A percentile compares a stretch with the other conserved stretches of the same genome.
Evolutionary conservation across 2,113 vertebrate genomes (phyloP).

Genomic region (Nestor notabilis): DNA sequence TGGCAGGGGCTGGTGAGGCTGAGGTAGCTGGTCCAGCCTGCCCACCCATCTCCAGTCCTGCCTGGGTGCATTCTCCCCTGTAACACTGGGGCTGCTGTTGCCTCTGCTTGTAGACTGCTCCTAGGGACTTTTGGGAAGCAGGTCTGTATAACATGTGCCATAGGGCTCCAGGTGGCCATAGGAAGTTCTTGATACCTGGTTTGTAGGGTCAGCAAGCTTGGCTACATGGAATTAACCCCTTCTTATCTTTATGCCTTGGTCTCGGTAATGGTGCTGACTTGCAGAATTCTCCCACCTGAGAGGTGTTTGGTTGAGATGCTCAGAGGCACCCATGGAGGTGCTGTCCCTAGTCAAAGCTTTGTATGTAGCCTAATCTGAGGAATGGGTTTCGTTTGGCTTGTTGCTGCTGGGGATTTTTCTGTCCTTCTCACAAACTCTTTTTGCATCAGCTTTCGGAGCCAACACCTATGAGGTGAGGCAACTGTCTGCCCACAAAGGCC

Average conservation of each 20-base stretch:
- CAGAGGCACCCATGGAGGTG: background rate
- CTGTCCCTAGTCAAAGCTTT: background rate
- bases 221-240: background rate
- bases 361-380: fast-evolving
- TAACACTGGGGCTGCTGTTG: background rate
- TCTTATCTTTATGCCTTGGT: background rate
- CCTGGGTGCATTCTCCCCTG: background rate
- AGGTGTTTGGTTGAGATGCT: background rate
- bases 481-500: background rate
- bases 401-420: background rate
- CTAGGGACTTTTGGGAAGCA: background rate
- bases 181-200: background rate
- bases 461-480: background rate
- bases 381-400: background rate
- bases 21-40: background rate
- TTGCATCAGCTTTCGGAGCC: background rate
- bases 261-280: background rate
- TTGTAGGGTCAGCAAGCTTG: background rate
- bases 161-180: background rate
- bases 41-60: background rate
- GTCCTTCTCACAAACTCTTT: background rate
- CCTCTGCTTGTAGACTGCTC: background rate
- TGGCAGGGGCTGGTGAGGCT: background rate
- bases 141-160: background rate
- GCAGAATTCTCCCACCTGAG: background rate